These are phyloP conservation scores for Rhyacophila evoluta DNA, from an alignment of 2,888 invertebrate species.

Conservation along the genomic window DNA sequence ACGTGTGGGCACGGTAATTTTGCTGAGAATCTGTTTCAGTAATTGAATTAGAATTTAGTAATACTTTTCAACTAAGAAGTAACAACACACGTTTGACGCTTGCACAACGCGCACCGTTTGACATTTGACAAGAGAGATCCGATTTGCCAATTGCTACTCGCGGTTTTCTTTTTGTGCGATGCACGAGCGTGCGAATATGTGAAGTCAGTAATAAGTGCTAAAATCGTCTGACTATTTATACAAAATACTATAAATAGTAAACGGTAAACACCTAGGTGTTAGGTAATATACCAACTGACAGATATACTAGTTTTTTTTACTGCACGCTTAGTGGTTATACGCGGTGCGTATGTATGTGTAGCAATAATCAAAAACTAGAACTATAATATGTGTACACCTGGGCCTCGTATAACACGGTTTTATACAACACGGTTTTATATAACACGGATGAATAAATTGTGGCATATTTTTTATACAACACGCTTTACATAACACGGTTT, in stretches of 20 bases:
- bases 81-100: constrained; percentile 16
- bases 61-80: background rate
- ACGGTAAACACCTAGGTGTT: background rate
- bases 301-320: too few relatives aligned
- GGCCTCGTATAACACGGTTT: too few relatives aligned
- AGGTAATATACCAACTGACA: constrained; percentile 19
- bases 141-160: background rate
- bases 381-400: too few relatives aligned
- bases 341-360: too few relatives aligned
- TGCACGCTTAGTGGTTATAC: too few relatives aligned
- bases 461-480: too few relatives aligned
- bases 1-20: background rate
- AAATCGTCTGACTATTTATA: background rate
- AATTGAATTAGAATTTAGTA: constrained; percentile 34
- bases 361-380: too few relatives aligned
- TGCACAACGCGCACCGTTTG: constrained; percentile 4
- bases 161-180: background rate
- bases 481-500: too few relatives aligned
- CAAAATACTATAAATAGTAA: constrained; percentile 20
- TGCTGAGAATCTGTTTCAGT: constrained; percentile 38
- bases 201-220: background rate
- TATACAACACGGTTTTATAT: too few relatives aligned
- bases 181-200: constrained; percentile 15
- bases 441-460: too few relatives aligned
- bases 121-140: constrained; percentile 9